Evolutionary conservation across 2,113 vertebrate species (phyloP).

Genomic region (Leucopsar rothschildi): DNA sequence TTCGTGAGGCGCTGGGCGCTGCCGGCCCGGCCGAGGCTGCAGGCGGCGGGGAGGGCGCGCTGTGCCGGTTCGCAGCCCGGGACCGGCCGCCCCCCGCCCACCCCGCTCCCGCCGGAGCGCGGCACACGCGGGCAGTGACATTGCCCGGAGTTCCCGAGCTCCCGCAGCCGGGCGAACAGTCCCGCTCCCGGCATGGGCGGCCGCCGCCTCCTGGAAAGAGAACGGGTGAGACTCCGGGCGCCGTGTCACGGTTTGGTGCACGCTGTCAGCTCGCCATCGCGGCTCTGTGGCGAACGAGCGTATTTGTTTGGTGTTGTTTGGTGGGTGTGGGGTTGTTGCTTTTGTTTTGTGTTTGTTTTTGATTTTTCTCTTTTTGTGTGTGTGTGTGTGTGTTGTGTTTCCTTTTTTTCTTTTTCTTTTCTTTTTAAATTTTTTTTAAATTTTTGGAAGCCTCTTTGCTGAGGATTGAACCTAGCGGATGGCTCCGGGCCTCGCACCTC

Average conservation of each 20-base stretch:
- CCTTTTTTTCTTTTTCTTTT: rapidly evolving
- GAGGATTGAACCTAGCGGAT: neutral
- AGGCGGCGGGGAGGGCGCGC: neutral
- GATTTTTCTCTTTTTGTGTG: rapidly evolving
- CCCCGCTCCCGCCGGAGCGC: neutral
- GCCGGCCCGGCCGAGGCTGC: neutral
- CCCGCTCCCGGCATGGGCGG: neutral
- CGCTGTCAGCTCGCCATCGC: neutral
- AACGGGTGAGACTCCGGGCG: neutral
- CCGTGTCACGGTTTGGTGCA: neutral
- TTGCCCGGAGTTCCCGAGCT: neutral
- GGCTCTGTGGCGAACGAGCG: neutral
- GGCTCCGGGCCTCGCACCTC: neutral
- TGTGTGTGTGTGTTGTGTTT: neutral
- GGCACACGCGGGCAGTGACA: neutral
- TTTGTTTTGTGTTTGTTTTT: neutral
- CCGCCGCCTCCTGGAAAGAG: neutral
- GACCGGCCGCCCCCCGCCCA: neutral
- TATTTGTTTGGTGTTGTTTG: neutral
- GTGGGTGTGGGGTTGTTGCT: too few species aligned
- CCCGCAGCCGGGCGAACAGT: neutral
- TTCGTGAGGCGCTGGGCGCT: neutral
- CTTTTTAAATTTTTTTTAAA: neutral
- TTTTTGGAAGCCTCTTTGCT: neutral
- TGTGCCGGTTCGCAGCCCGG: neutral